These are phyloP conservation scores for Heterodera schachtii DNA, from an alignment of 1,140 invertebrate species.

Conservation along the genomic window DNA sequence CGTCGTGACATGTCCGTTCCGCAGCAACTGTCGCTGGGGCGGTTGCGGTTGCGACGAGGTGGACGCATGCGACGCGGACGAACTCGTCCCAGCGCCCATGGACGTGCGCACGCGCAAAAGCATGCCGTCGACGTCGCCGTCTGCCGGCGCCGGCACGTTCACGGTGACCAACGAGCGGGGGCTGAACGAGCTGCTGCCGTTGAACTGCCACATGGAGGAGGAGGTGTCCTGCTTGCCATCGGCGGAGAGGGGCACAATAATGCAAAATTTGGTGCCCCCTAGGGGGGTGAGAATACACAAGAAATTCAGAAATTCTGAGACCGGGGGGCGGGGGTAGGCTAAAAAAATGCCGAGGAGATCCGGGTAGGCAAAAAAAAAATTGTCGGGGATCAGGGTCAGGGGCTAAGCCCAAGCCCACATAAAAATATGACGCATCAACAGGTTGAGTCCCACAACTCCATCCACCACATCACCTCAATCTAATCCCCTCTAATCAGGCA, in stretches of 20 bases:
- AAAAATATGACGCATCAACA: too few relatives aligned
- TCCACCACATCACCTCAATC: too few relatives aligned
- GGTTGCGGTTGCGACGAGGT: background rate
- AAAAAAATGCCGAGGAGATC: too few relatives aligned
- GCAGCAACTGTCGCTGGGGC: slow-evolving; percentile 6
- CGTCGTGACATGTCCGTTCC: background rate
- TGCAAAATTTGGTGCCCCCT: too few relatives aligned
- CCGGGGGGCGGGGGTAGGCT: too few relatives aligned
- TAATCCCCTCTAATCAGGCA: too few relatives aligned
- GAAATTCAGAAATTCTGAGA: too few relatives aligned
- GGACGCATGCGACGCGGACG: slow-evolving; percentile 21
- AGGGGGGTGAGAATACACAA: too few relatives aligned
- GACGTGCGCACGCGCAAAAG: slow-evolving; percentile 48
- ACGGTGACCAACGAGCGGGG: slow-evolving; percentile 60
- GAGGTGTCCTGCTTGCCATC: slow-evolving; percentile 54
- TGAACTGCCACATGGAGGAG: slow-evolving; percentile 64
- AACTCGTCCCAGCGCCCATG: background rate
- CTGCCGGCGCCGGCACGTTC: slow-evolving; percentile 48
- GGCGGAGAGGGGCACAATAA: background rate
- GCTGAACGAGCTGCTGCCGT: slow-evolving; percentile 53
- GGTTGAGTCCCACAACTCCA: too few relatives aligned
- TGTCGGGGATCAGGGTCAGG: too few relatives aligned
- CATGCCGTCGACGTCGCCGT: background rate
- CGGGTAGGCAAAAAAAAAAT: too few relatives aligned
- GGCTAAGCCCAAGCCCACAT: too few relatives aligned